Evolutionary conservation across 2,888 invertebrate genomes (phyloP).

Genomic region (Choristoneura rosaceana): DNA sequence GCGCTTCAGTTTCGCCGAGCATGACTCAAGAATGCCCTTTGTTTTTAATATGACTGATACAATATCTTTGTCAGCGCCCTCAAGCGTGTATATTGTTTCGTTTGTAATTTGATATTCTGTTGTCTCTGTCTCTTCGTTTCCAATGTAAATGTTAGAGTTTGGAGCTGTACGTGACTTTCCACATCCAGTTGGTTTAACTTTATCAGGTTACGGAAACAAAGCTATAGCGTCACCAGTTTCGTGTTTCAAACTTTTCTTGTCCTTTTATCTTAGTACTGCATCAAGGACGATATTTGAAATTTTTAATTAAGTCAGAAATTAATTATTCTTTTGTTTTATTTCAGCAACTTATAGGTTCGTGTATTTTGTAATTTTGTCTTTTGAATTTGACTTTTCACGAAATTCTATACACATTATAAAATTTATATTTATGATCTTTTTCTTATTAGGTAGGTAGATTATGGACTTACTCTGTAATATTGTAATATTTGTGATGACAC

Average conservation of each 20-base stretch:
- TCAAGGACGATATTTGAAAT: not conserved
- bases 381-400: too few species aligned
- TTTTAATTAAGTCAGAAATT: not conserved
- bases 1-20: too few species aligned
- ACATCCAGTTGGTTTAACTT: not conserved
- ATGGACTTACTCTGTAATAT: too few species aligned
- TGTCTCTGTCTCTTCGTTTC: not conserved
- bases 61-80: not conserved
- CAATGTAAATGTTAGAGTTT: conserved; percentile 1
- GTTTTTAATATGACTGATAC: conserved; percentile 16
- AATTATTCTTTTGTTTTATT: not conserved
- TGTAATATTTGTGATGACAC: too few species aligned
- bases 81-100: not conserved
- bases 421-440: too few species aligned
- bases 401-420: too few species aligned
- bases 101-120: conserved; percentile 19
- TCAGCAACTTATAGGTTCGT: not conserved
- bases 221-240: not conserved
- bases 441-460: too few species aligned
- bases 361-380: not conserved
- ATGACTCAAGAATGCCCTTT: not conserved
- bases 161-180: not conserved
- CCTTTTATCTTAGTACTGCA: not conserved
- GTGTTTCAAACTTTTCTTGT: not conserved
- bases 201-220: not conserved